Evolutionary conservation across 2,888 invertebrate genomes (phyloP), one percentile per base, ranked within the genome.

Genomic region (Empis stercorea): DNA sequence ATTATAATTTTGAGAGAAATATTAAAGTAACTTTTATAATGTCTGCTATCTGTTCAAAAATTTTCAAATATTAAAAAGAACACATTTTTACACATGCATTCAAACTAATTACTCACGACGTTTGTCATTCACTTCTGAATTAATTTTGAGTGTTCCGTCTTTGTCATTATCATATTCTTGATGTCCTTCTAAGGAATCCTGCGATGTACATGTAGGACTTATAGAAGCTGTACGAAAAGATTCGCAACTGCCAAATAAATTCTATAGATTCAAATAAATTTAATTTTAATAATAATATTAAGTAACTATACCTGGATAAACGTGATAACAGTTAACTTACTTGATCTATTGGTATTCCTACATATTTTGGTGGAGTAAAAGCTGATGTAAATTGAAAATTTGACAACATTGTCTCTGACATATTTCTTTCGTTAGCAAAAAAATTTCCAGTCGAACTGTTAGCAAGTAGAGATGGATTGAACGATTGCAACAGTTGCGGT

Each of bases 331-430:
- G n/a, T n/a, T n/a, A 44, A 46, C 59, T 62, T 58, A 70, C 69
- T 66, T 70, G 69, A 55, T 70, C 69, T 54, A 69, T 56, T 48
- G 68, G 68, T 57, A 69, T 67, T 57, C 69, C 68, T 50, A 70
- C 71, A 61, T 81, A 80, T 70, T 81, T 81, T 57, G 80, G 81
- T 42, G 78, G 80, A 58, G 80, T 79, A 65, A 81, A 82, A 17
- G 81, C 81, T 59, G 81, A 81, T 58, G 80, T 81, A 49, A 78
- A 74, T 58, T 79, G 79, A 64, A 81, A 81, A 47, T 80, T 81
- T 54, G 81, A 80, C 58, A 71, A 56, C 51, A 75, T 72, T 56
- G 74, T 70, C 61, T 74, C 73, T 50, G 74, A 60, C 59, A 68
- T 66, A 54, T 76, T 71, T 48, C 78, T 74, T 30, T 66, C 66